Evolutionary conservation across 1,140 invertebrate genomes (phyloP).

Genomic region (Halesus radiatus): DNA sequence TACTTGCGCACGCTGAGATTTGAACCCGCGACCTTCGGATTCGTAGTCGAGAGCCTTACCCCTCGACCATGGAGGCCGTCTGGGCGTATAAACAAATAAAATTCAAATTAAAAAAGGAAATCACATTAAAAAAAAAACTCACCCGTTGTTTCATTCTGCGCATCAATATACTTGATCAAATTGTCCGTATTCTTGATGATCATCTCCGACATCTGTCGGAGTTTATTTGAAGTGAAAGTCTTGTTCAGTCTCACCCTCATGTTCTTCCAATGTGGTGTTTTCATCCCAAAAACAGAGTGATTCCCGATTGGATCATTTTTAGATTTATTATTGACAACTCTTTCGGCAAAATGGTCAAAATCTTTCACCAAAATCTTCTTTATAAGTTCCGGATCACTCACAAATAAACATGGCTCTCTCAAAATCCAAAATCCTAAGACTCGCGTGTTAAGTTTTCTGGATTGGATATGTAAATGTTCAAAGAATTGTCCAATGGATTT

Average conservation of each 20-base stretch:
- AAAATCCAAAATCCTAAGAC: slow-evolving; percentile 14
- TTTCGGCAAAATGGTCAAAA: slow-evolving; percentile 12
- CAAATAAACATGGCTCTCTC: slow-evolving; percentile 15
- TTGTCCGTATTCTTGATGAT: too few species aligned
- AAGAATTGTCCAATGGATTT: slow-evolving; percentile 23
- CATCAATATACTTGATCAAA: slow-evolving; percentile 24
- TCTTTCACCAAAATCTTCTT: too few species aligned
- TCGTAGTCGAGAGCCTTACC: too few species aligned
- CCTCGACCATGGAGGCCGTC: too few species aligned
- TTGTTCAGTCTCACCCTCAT: too few species aligned
- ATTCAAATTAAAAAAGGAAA: too few species aligned
- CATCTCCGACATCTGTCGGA: too few species aligned
- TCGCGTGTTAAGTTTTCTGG: background rate
- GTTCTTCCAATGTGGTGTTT: slow-evolving; percentile 29
- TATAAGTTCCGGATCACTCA: slow-evolving; percentile 9
- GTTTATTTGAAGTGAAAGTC: too few species aligned
- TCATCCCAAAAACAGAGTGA: slow-evolving; percentile 8
- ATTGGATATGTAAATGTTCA: background rate
- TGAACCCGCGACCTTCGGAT: too few species aligned
- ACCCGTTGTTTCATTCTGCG: background rate
- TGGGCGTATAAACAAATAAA: too few species aligned
- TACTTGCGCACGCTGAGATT: too few species aligned
- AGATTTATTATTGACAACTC: background rate
- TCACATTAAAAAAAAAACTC: background rate
- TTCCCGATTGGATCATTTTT: background rate